Conservation (phyloP, 1,140 invertebrate genomes). For the Zophobas atratus region DNA sequence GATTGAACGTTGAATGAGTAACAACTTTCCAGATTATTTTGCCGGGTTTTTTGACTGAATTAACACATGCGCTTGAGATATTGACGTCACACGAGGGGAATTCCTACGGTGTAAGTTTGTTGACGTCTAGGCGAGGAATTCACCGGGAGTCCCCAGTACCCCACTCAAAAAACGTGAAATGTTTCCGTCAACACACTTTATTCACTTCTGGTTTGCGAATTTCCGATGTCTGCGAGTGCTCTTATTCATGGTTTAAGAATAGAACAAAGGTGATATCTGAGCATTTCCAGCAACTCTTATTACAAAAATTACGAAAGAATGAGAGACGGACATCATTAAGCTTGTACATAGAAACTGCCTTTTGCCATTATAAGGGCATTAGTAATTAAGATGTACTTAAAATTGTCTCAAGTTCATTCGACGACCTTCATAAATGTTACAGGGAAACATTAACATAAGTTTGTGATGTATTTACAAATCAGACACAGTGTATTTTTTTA, state of each 20-base stretch:
- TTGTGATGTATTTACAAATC: too few species aligned
- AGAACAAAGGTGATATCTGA: background rate
- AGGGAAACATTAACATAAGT: too few species aligned
- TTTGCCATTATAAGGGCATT: too few species aligned
- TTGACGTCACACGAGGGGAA: conserved; percentile 40
- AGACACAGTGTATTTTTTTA: too few species aligned
- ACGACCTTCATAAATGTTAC: too few species aligned
- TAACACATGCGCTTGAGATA: conserved; percentile 42
- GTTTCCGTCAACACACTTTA: conserved; percentile 5
- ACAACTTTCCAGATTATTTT: conserved; percentile 49
- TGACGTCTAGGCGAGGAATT: conserved; percentile 16
- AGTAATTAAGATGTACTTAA: too few species aligned
- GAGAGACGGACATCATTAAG: too few species aligned
- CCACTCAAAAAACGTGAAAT: conserved; percentile 19
- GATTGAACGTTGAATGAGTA: conserved; percentile 44
- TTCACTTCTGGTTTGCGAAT: conserved; percentile 13
- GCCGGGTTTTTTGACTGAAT: conserved; percentile 40
- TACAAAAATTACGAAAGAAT: too few species aligned
- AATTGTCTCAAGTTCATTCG: too few species aligned
- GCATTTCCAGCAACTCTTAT: too few species aligned
- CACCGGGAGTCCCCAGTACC: conserved; percentile 31
- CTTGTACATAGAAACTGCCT: too few species aligned
- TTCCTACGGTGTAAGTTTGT: conserved; percentile 30
- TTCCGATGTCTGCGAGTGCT: background rate
- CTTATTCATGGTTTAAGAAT: conserved; percentile 4